A percentile compares a stretch with the other conserved stretches of the same genome.
These are phyloP conservation scores for Chrysomallon squamiferum DNA, from an alignment of 1,140 invertebrate species.

Conservation along the genomic window DNA sequence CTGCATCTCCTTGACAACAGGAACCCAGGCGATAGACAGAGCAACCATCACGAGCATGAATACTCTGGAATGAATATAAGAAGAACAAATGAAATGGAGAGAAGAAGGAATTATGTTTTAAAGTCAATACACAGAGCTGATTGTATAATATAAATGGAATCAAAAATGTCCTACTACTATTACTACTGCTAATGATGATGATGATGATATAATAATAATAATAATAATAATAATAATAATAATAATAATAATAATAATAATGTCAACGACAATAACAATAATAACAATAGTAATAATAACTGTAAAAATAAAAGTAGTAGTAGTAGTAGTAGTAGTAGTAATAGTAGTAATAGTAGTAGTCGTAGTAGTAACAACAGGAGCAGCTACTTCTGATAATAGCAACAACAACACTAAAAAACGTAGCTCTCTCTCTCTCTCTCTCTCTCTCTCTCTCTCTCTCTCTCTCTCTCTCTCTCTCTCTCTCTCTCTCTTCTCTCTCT, in stretches of 20 bases:
- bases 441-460: too few species aligned
- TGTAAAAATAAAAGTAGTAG: too few species aligned
- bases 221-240: not conserved
- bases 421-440: too few species aligned
- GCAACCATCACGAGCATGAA: conserved; percentile 65
- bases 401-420: too few species aligned
- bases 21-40: conserved; percentile 66
- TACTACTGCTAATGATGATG: not conserved
- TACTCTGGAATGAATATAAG: conserved; percentile 47
- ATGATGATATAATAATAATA: not conserved
- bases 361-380: too few species aligned
- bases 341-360: too few species aligned
- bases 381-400: too few species aligned
- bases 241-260: not conserved
- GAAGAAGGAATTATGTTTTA: not conserved
- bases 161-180: not conserved
- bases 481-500: too few species aligned
- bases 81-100: not conserved
- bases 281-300: too few species aligned
- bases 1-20: conserved; percentile 65
- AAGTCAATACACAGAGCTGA: not conserved
- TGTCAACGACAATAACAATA: too few species aligned
- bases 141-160: not conserved
- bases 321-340: too few species aligned
- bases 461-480: too few species aligned